Conservation (phyloP, 1,140 invertebrate genomes). For the Danaus plexippus region DNA sequence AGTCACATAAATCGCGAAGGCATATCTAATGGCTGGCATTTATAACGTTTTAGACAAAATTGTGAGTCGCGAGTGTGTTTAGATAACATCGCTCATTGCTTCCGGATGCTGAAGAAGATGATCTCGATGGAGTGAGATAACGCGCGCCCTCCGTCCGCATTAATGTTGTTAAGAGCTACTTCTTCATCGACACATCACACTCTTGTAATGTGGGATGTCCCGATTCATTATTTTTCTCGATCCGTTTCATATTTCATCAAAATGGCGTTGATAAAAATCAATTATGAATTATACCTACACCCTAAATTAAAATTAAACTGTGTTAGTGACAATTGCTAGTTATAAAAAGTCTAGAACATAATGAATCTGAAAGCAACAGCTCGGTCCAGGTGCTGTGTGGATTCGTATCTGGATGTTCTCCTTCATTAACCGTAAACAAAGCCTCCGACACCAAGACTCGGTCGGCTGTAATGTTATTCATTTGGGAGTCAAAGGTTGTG, state of each 20-base stretch:
- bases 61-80: constrained; percentile 36
- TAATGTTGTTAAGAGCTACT: too few relatives aligned
- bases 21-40: constrained; percentile 55
- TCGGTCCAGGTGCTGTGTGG: too few relatives aligned
- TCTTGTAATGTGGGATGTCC: too few relatives aligned
- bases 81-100: constrained; percentile 65
- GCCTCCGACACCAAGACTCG: constrained; percentile 50
- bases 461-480: constrained; percentile 67
- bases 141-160: not conserved
- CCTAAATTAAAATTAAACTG: too few relatives aligned
- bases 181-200: too few relatives aligned
- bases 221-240: too few relatives aligned
- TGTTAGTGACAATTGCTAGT: too few relatives aligned
- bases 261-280: too few relatives aligned
- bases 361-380: too few relatives aligned
- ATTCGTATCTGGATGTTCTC: constrained; percentile 21
- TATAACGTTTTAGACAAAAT: constrained; percentile 62
- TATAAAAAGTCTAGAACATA: too few relatives aligned
- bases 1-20: constrained; percentile 56
- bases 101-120: constrained; percentile 30
- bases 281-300: too few relatives aligned
- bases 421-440: constrained; percentile 66
- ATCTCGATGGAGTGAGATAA: constrained; percentile 24
- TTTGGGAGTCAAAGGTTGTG: constrained; percentile 70
- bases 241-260: too few relatives aligned